Conservation (phyloP, 2,888 invertebrate genomes). For the Candidula unifasciata region DNA sequence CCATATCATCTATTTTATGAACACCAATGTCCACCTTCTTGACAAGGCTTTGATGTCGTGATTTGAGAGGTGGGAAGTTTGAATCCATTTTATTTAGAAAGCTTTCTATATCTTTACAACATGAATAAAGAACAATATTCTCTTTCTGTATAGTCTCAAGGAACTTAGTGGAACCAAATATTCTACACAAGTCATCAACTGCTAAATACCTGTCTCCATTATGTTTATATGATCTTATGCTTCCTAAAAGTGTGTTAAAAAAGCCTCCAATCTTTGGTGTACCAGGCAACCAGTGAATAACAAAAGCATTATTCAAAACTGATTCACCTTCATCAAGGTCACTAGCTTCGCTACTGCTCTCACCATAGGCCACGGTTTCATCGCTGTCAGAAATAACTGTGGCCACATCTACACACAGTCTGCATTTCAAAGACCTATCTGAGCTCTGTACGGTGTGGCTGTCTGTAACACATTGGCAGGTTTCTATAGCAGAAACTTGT, state of each 20-base stretch:
- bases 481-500: background rate
- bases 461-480: too few species aligned
- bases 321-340: background rate
- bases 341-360: background rate
- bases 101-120: constrained; percentile 40
- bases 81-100: constrained; percentile 32
- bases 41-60: constrained; percentile 37
- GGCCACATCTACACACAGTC: too few species aligned
- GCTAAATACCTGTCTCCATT: constrained; percentile 39
- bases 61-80: constrained; percentile 12
- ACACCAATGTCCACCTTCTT: constrained; percentile 39
- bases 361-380: constrained; percentile 27
- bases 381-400: constrained; percentile 15
- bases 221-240: constrained; percentile 38
- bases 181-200: constrained; percentile 43
- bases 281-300: background rate
- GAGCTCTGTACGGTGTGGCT: too few species aligned
- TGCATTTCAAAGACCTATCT: too few species aligned
- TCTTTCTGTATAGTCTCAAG: constrained; percentile 21
- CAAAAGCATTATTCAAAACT: background rate
- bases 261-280: constrained; percentile 33
- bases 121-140: constrained; percentile 45
- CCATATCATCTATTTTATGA: constrained; percentile 1
- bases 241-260: constrained; percentile 32
- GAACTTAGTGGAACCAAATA: constrained; percentile 25